Evolutionary conservation across 2,113 vertebrate genomes (phyloP).

Genomic region (Elgaria multicarinata): DNA sequence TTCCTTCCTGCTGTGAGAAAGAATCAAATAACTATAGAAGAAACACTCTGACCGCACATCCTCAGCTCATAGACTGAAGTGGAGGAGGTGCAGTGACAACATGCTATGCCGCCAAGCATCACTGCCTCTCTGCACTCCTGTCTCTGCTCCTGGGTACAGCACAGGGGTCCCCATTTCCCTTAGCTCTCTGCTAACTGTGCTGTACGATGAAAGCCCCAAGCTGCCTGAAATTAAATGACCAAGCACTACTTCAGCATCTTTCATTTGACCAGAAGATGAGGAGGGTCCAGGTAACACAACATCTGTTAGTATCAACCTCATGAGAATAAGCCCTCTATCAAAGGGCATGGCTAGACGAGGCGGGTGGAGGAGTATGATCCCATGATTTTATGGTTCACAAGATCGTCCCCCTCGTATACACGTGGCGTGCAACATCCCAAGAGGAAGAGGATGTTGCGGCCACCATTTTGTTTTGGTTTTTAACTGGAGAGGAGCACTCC

Average conservation of each 20-base stretch:
- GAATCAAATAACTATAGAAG: neutral
- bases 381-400: too few species aligned
- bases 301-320: neutral
- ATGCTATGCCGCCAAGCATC: neutral
- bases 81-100: too few species aligned
- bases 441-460: too few species aligned
- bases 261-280: neutral
- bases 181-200: neutral
- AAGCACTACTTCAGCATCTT: neutral
- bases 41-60: neutral
- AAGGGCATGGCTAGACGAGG: too few species aligned
- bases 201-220: neutral
- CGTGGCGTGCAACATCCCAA: too few species aligned
- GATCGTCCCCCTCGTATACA: too few species aligned
- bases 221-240: neutral
- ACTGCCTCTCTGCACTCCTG: neutral
- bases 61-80: neutral
- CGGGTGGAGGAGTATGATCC: too few species aligned
- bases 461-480: too few species aligned
- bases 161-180: neutral
- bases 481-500: too few species aligned
- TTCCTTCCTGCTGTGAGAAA: neutral
- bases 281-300: too few species aligned
- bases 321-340: neutral
- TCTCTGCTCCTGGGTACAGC: neutral